These are phyloP conservation scores for Scaptomyza parva DNA, from an alignment of 2,888 invertebrate species.

Conservation along the genomic window DNA sequence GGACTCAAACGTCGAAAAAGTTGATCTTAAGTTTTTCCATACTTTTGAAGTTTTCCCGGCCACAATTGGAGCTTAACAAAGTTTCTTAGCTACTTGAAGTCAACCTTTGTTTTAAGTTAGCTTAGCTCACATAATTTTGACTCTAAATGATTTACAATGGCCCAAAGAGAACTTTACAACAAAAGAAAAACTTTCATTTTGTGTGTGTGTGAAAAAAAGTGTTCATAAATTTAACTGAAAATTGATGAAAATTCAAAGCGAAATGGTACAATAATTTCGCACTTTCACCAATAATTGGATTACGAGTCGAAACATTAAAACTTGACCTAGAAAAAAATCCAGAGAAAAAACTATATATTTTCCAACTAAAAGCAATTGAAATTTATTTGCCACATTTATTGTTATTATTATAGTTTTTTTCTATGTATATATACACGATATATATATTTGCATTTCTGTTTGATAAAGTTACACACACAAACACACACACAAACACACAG, in stretches of 20 bases:
- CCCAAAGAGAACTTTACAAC: too few species aligned
- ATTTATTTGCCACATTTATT: constrained; percentile 45
- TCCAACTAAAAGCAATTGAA: constrained; percentile 36
- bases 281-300: constrained; percentile 44
- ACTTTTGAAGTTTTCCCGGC: not conserved
- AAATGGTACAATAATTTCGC: constrained; percentile 33
- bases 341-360: not conserved
- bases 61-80: not conserved
- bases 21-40: not conserved
- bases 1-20: constrained; percentile 1
- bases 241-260: constrained; percentile 4
- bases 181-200: too few species aligned
- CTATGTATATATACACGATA: not conserved
- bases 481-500: too few species aligned
- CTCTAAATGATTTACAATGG: not conserved
- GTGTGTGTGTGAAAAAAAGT: too few species aligned
- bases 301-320: constrained; percentile 15
- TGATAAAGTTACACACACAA: constrained; percentile 48
- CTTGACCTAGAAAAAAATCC: constrained; percentile 3
- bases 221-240: not conserved
- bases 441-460: constrained; percentile 17
- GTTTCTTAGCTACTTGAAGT: not conserved
- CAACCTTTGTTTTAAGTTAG: not conserved
- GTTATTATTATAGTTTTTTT: constrained; percentile 2
- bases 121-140: not conserved